A percentile compares a stretch with the other conserved stretches of the same genome.
Evolutionary conservation across 2,797 vertebrate species (phyloP).

Genomic region (Coranthus polyacanthus): DNA sequence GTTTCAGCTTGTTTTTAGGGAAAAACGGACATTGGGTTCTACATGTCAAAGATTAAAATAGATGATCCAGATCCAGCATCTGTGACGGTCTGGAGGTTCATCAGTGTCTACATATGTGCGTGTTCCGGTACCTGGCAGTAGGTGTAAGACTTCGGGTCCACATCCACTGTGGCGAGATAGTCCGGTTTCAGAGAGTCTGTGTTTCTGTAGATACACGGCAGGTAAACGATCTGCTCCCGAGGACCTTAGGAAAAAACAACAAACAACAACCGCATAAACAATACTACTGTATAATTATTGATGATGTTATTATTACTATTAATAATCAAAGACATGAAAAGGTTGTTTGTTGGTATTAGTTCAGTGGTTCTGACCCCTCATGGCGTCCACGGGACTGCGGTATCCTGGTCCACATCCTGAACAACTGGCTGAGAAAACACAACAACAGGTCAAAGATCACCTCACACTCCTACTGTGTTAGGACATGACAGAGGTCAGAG

Average conservation of each 20-base stretch:
- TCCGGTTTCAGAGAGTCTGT: slow-evolving; percentile 89
- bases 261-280: slow-evolving; percentile 2
- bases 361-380: slow-evolving; percentile 92
- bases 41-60: too few species aligned
- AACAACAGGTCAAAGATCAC: slow-evolving; percentile 1
- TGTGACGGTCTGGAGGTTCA: too few species aligned
- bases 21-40: too few species aligned
- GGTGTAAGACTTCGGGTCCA: slow-evolving; percentile 86
- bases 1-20: too few species aligned
- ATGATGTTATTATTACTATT: too few species aligned
- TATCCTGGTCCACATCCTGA: slow-evolving; percentile 92
- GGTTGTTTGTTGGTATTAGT: too few species aligned
- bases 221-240: slow-evolving; percentile 90
- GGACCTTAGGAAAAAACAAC: slow-evolving; percentile 79
- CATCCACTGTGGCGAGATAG: slow-evolving; percentile 93
- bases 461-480: too few species aligned
- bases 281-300: too few species aligned
- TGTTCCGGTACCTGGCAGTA: slow-evolving; percentile 87
- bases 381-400: slow-evolving; percentile 89
- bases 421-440: slow-evolving; percentile 82
- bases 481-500: too few species aligned
- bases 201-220: slow-evolving; percentile 94
- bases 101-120: background rate
- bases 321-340: too few species aligned
- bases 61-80: background rate